phyloP scores from a whole-genome alignment of 2,888 invertebrate species.

The Slavum lentiscoides region DNA sequence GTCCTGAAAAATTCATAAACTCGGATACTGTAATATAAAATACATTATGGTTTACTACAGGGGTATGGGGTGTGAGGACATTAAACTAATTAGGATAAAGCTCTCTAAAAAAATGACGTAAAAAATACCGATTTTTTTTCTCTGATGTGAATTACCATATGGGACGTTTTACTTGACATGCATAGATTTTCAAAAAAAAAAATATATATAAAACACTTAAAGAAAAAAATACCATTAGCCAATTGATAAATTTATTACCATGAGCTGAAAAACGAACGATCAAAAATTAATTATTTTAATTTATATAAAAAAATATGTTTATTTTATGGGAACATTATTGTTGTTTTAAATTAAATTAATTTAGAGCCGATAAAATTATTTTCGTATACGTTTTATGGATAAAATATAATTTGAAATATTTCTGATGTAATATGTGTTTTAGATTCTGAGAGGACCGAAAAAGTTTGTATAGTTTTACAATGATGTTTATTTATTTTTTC shows the following conservation, averaged over 20 bases:
- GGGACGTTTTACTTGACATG: constrained; percentile 25
- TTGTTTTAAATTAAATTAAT: no score
- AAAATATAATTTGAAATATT: no score
- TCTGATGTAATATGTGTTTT: no score
- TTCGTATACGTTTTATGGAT: no score
- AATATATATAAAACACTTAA: not conserved
- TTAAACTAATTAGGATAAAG: constrained; percentile 50
- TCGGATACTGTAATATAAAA: constrained; percentile 43
- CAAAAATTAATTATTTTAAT: not conserved
- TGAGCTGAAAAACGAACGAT: not conserved
- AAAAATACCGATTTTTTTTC: constrained; percentile 30
- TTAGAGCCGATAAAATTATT: no score
- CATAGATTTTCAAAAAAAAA: not conserved
- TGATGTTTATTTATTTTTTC: no score
- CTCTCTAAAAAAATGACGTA: constrained; percentile 21
- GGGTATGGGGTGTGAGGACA: constrained; percentile 7
- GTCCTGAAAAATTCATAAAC: constrained; percentile 44
- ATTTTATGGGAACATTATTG: no score
- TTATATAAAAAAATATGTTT: no score
- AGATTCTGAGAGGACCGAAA: no score
- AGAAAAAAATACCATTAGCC: constrained; percentile 26
- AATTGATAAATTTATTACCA: constrained; percentile 24
- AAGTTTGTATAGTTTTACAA: no score
- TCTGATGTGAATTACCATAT: constrained; percentile 23
- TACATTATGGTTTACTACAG: constrained; percentile 19